phyloP scores from a whole-genome alignment of 1,140 invertebrate species.

The Trachelipus rathkii region DNA sequence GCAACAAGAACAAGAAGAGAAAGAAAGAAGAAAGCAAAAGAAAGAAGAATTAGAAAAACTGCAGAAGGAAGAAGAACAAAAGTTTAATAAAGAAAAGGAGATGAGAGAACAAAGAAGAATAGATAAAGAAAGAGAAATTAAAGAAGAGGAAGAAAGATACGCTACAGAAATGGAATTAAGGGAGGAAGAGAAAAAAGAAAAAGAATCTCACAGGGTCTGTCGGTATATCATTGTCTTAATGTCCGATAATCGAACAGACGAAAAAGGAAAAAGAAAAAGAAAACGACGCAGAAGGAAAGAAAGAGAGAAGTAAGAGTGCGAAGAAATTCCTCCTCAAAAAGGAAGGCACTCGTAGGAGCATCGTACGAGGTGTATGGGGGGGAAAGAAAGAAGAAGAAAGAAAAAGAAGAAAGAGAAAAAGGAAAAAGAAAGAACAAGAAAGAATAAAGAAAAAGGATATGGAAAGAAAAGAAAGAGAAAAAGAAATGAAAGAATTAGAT shows the following conservation, averaged over 20 bases:
- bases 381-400: neutral
- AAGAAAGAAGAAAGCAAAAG: conserved; percentile 41
- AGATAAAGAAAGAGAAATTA: conserved; percentile 41
- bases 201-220: no score
- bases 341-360: no score
- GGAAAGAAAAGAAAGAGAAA: conserved; percentile 16
- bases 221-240: no score
- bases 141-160: conserved; percentile 45
- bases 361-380: no score
- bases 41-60: conserved; percentile 41
- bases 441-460: no score
- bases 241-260: no score
- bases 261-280: neutral
- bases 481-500: conserved; percentile 4
- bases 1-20: conserved; percentile 35
- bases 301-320: no score
- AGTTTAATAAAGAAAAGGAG: conserved; percentile 41
- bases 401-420: neutral
- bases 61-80: conserved; percentile 40
- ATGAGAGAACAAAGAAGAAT: conserved; percentile 40
- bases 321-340: no score
- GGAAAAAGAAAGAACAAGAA: neutral
- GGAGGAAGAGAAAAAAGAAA: conserved; percentile 23
- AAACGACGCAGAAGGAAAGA: no score
- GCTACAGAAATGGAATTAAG: no score